phyloP scores from a whole-genome alignment of 2,888 invertebrate genomes.

The Leptogaster cylindrica region DNA sequence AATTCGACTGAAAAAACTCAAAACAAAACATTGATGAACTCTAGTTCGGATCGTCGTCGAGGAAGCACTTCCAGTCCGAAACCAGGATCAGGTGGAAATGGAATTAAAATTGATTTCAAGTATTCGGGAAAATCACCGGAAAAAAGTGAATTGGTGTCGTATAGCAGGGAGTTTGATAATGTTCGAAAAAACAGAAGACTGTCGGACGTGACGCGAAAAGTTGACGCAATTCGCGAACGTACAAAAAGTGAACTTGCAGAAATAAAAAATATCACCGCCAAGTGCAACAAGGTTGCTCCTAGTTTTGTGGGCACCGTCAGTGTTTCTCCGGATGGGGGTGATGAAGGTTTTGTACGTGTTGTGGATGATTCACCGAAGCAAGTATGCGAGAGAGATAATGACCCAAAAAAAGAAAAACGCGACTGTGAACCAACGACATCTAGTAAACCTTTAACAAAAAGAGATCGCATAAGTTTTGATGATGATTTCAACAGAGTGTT shows the following conservation, averaged over 20 bases:
- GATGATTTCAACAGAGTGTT: background rate
- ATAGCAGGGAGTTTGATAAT: conserved; percentile 49
- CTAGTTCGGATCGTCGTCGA: conserved; percentile 50
- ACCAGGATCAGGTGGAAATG: conserved; percentile 44
- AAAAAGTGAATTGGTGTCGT: conserved; percentile 44
- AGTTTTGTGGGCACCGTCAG: conserved; percentile 1
- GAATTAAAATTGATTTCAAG: conserved; percentile 40
- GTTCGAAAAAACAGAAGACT: conserved; percentile 51
- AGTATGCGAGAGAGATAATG: background rate
- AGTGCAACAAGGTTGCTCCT: conserved; percentile 50
- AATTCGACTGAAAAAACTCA: conserved; percentile 55
- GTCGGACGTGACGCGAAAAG: conserved; percentile 55
- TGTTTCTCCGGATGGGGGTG: background rate
- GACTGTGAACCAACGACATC: background rate
- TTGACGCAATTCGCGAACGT: conserved; percentile 55
- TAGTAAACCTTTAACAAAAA: conserved; percentile 41
- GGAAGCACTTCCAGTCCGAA: conserved; percentile 52
- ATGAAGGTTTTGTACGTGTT: conserved; percentile 12
- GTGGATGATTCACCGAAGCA: conserved; percentile 5
- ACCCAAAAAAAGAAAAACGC: background rate
- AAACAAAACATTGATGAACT: conserved; percentile 51
- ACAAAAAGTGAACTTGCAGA: conserved; percentile 59
- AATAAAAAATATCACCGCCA: conserved; percentile 59
- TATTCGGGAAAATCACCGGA: conserved; percentile 43
- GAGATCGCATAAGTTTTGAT: conserved; percentile 45